Evolutionary conservation across 23 tunicate species (phyloP).

Genomic region (Oikopleura dioica): DNA sequence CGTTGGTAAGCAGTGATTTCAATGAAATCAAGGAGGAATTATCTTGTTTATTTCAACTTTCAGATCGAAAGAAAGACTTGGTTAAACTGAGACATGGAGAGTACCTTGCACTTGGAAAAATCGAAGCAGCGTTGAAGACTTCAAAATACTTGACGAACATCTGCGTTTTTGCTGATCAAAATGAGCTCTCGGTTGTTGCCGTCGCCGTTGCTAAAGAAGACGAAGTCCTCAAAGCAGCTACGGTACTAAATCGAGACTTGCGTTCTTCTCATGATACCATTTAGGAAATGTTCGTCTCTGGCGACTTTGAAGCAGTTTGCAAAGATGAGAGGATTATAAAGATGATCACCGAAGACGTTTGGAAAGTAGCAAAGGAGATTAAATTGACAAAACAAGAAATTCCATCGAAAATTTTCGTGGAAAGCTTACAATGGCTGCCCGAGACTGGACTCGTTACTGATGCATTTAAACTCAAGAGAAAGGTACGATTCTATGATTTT

Average conservation of each 20-base stretch:
- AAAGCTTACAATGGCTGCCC: conserved; percentile 68
- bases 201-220: neutral
- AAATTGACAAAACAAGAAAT: conserved; percentile 37
- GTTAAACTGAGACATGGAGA: conserved; percentile 83
- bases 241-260: too few relatives aligned
- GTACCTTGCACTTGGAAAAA: conserved; percentile 70
- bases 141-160: conserved; percentile 42
- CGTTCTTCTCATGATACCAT: too few relatives aligned
- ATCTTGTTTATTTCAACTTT: neutral
- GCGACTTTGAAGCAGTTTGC: too few relatives aligned
- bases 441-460: conserved; percentile 69
- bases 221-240: neutral
- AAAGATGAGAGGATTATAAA: neutral
- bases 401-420: conserved; percentile 51
- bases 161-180: conserved; percentile 20
- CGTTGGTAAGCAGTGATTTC: conserved; percentile 16
- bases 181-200: neutral
- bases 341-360: neutral
- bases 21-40: neutral
- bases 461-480: conserved; percentile 68
- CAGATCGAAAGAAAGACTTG: conserved; percentile 60
- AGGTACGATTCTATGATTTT: too few relatives aligned
- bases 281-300: too few relatives aligned
- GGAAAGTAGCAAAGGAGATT: neutral
- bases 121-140: conserved; percentile 69